phyloP scores from a whole-genome alignment of 1,140 invertebrate species.

The Parasteatoda tepidariorum region DNA sequence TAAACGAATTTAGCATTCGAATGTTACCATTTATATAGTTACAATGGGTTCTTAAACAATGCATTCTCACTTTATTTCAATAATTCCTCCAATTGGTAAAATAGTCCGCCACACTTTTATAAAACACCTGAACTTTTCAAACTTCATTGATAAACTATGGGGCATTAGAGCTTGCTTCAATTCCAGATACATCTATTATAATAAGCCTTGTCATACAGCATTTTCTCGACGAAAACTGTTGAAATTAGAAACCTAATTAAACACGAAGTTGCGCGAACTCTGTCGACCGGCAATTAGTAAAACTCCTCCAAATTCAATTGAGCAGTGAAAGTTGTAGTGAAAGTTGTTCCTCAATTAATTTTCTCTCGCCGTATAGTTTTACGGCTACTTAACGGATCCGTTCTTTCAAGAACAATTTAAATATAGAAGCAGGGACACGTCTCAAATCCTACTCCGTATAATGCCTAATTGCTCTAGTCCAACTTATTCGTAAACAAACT shows the following conservation, averaged over 20 bases:
- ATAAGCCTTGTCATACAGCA: not conserved
- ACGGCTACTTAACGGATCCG: too few relatives aligned
- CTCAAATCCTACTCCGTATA: not conserved
- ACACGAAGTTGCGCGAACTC: not conserved
- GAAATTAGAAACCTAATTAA: not conserved
- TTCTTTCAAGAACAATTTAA: not conserved
- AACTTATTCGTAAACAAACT: not conserved
- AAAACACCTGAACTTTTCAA: too few relatives aligned
- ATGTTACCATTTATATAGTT: not conserved
- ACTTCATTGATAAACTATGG: too few relatives aligned
- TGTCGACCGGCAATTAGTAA: not conserved
- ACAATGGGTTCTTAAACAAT: not conserved
- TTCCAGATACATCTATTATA: not conserved
- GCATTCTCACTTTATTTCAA: not conserved
- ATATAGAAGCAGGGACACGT: not conserved
- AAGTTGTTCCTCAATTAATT: not conserved
- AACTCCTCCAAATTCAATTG: not conserved
- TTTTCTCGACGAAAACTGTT: not conserved
- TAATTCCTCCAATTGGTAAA: too few relatives aligned
- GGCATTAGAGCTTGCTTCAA: too few relatives aligned
- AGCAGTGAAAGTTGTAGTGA: not conserved
- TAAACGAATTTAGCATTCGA: too few relatives aligned
- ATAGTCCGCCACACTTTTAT: too few relatives aligned
- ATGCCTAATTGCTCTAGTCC: slow-evolving; percentile 8
- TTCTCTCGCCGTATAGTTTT: not conserved